phyloP scores from a whole-genome alignment of 2,888 invertebrate genomes.

The Chalcis sispes region DNA sequence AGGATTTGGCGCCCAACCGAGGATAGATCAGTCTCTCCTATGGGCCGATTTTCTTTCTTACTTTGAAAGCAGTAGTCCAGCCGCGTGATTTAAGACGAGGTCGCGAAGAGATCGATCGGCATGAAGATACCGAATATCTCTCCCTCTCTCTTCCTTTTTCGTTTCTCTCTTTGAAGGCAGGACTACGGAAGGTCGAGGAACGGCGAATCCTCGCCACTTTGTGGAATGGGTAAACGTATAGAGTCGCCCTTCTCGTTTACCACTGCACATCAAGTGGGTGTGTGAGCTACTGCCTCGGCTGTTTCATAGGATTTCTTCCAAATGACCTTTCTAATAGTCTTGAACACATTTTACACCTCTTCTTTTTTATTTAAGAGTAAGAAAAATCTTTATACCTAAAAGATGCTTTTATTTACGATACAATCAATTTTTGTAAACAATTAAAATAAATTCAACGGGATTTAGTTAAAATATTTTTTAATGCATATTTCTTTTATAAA shows the following conservation, averaged over 20 bases:
- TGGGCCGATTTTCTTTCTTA: constrained; percentile 6
- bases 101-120: constrained; percentile 28
- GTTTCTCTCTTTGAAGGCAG: too few species aligned
- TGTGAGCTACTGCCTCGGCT: not conserved
- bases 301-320: constrained; percentile 17
- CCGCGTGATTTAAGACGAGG: constrained; percentile 47
- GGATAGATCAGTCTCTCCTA: constrained; percentile 13
- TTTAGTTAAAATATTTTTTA: too few species aligned
- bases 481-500: too few species aligned
- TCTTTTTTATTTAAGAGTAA: constrained; percentile 17
- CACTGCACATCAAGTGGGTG: too few species aligned
- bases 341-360: not conserved
- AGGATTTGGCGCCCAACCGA: constrained; percentile 5
- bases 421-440: too few species aligned
- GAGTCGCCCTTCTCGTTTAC: too few species aligned
- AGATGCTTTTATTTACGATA: too few species aligned
- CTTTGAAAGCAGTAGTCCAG: not conserved
- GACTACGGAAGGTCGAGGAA: constrained; percentile 2
- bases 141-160: constrained; percentile 1
- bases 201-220: not conserved
- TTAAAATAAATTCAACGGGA: too few species aligned
- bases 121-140: not conserved
- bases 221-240: constrained; percentile 28
- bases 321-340: constrained; percentile 48
- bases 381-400: too few species aligned